Evolutionary conservation across 2,888 invertebrate genomes (phyloP).

Genomic region (Branchipolynoe longqiensis): DNA sequence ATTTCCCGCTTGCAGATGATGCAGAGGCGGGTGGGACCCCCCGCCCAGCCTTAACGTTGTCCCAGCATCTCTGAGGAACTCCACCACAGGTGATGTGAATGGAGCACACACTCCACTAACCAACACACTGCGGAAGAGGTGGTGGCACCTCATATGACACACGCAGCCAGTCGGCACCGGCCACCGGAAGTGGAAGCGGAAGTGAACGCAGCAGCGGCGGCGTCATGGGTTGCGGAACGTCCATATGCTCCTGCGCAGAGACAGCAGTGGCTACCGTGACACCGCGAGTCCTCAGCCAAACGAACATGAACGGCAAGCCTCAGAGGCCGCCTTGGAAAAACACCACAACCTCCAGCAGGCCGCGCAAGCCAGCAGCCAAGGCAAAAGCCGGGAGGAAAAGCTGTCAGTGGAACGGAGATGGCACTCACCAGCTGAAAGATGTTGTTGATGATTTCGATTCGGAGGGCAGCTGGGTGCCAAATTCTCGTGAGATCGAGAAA

Average conservation of each 20-base stretch:
- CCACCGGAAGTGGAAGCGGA: too few species aligned
- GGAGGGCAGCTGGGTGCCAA: background rate
- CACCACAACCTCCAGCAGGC: background rate
- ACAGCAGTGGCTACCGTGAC: constrained; percentile 31
- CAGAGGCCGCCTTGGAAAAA: background rate
- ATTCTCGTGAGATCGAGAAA: constrained; percentile 17
- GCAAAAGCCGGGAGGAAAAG: background rate
- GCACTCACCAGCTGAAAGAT: too few species aligned
- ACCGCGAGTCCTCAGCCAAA: background rate
- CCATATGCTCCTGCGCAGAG: constrained; percentile 30
- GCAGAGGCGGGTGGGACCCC: too few species aligned
- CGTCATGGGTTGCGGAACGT: constrained; percentile 32
- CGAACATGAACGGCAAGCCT: background rate
- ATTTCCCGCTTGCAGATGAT: too few species aligned
- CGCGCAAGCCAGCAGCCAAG: background rate
- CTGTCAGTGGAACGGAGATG: constrained; percentile 8
- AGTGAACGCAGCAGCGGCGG: background rate
- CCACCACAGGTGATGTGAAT: too few species aligned
- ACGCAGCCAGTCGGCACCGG: too few species aligned
- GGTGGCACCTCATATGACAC: too few species aligned
- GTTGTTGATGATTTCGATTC: constrained; percentile 32
- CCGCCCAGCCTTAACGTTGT: too few species aligned
- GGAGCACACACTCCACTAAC: too few species aligned
- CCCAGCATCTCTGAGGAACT: too few species aligned
- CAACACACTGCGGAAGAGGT: too few species aligned